phyloP scores from a whole-genome alignment of 2,113 vertebrate species.

The Nothoprocta pentlandii region DNA sequence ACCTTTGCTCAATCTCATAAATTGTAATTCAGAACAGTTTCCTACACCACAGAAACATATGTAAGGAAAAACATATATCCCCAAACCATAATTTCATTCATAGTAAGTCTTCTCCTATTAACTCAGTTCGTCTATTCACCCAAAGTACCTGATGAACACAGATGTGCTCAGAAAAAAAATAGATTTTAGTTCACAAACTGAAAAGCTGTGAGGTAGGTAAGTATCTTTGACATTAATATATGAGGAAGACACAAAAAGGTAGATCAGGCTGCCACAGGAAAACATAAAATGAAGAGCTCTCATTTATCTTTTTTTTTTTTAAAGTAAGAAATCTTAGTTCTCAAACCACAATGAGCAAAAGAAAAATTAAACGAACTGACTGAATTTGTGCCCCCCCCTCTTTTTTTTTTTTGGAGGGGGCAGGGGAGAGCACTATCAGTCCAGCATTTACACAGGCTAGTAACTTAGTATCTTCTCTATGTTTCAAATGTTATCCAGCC shows the following conservation, averaged over 20 bases:
- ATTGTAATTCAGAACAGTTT: neutral
- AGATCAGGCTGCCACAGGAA: conserved; percentile 51
- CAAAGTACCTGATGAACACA: neutral
- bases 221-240: conserved; percentile 69
- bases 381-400: neutral
- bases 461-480: neutral
- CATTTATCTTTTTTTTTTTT: neutral
- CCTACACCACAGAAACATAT: neutral
- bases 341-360: conserved; percentile 86
- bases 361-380: neutral
- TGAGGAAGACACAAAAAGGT: conserved; percentile 68
- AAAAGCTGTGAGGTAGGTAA: conserved; percentile 4
- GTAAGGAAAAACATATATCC: neutral
- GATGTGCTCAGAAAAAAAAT: neutral
- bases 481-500: neutral
- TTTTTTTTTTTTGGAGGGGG: neutral
- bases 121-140: neutral
- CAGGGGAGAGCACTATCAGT: neutral
- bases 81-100: neutral
- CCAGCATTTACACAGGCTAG: neutral
- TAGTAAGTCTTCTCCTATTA: neutral
- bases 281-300: conserved; percentile 45
- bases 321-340: conserved; percentile 67
- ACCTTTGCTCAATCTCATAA: neutral
- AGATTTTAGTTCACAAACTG: conserved; percentile 56